Evolutionary conservation across 1,140 invertebrate genomes (phyloP).

Genomic region (Drosophila rufa): DNA sequence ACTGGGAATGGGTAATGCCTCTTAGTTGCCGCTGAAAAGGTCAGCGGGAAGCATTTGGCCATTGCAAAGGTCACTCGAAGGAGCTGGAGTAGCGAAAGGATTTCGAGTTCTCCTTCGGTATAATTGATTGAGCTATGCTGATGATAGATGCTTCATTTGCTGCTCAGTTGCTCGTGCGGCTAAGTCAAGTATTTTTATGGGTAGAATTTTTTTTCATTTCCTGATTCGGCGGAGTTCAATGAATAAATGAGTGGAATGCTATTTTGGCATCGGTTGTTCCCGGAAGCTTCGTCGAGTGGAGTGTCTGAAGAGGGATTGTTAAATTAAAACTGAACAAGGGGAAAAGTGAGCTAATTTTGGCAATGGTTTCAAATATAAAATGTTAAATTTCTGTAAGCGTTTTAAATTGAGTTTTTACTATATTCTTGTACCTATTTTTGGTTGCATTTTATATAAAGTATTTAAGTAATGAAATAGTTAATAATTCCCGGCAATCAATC

Average conservation of each 20-base stretch:
- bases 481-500: not conserved
- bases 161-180: slow-evolving; percentile 61
- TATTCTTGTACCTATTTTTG: too few species aligned
- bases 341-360: not conserved
- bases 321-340: not conserved
- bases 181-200: slow-evolving; percentile 11
- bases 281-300: not conserved
- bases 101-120: slow-evolving; percentile 20
- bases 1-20: slow-evolving; percentile 18
- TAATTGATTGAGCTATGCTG: slow-evolving; percentile 70
- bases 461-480: not conserved
- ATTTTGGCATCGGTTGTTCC: not conserved
- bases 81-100: slow-evolving; percentile 34
- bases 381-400: not conserved
- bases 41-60: slow-evolving; percentile 39
- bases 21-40: slow-evolving; percentile 67
- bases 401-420: not conserved
- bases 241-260: slow-evolving; percentile 1
- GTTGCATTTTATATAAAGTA: too few species aligned
- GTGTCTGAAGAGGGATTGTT: slow-evolving; percentile 13
- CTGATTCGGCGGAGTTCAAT: slow-evolving; percentile 19
- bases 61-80: slow-evolving; percentile 31
- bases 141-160: slow-evolving; percentile 79
- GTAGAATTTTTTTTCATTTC: slow-evolving; percentile 1
- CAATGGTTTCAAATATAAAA: not conserved